Evolutionary conservation across 1,140 invertebrate species (phyloP).

Genomic region (Lucilia cuprina): DNA sequence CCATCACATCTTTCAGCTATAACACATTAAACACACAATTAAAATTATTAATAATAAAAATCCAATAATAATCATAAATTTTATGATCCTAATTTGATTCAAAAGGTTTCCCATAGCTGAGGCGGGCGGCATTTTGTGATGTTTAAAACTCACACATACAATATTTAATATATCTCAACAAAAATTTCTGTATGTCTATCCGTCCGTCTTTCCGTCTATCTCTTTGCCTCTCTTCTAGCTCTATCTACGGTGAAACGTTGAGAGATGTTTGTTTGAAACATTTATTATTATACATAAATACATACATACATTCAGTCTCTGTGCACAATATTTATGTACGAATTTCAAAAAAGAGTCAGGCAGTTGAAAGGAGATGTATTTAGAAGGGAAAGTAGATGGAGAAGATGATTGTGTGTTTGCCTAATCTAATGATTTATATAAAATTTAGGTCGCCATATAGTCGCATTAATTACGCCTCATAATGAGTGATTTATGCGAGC

Average conservation of each 20-base stretch:
- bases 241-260: background rate
- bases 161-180: background rate
- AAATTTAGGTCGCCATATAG: constrained; percentile 57
- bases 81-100: background rate
- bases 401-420: constrained; percentile 43
- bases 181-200: background rate
- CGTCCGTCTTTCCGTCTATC: background rate
- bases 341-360: no score
- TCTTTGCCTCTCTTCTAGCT: no score
- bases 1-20: no score
- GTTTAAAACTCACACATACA: background rate
- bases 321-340: no score
- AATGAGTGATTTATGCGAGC: constrained; percentile 57
- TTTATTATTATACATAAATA: background rate
- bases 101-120: background rate
- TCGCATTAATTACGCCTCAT: constrained; percentile 59
- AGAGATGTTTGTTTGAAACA: constrained; percentile 1
- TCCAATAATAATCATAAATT: background rate
- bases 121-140: background rate
- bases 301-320: no score
- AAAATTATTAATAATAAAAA: background rate
- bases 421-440: constrained; percentile 59
- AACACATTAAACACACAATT: background rate
- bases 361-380: background rate
- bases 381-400: background rate